phyloP scores from a whole-genome alignment of 2,888 invertebrate species.

The Fragum whitleyi region DNA sequence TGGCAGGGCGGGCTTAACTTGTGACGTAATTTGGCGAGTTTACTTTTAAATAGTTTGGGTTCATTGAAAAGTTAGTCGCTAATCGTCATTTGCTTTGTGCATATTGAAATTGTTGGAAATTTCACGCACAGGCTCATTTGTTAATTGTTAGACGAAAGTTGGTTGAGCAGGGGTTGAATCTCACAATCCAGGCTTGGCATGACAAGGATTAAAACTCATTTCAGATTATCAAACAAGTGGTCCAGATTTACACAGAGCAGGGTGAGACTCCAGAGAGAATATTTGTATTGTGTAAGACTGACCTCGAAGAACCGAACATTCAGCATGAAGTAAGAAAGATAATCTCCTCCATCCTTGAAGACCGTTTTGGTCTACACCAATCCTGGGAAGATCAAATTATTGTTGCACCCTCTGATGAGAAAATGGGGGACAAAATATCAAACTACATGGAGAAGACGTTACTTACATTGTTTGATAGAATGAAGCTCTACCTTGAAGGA shows the following conservation, averaged over 20 bases:
- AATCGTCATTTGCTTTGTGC: no score
- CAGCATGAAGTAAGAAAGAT: not conserved
- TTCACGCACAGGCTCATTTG: no score
- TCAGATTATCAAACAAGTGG: not conserved
- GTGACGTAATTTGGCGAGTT: no score
- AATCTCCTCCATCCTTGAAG: not conserved
- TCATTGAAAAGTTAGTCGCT: no score
- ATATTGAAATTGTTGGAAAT: no score
- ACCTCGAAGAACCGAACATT: not conserved
- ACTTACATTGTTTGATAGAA: not conserved
- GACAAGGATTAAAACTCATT: not conserved
- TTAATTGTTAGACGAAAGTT: no score
- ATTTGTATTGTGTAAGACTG: slow-evolving; percentile 3
- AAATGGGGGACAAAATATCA: not conserved
- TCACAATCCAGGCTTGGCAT: no score
- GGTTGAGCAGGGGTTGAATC: no score
- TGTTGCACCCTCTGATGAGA: not conserved
- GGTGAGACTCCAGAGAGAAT: slow-evolving; percentile 2
- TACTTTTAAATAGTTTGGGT: no score
- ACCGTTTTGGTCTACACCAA: not conserved
- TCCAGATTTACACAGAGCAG: not conserved
- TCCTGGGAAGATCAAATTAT: slow-evolving; percentile 9
- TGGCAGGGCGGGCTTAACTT: no score
- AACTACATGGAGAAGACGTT: not conserved
- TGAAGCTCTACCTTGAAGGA: not conserved